phyloP scores from a whole-genome alignment of 1,140 invertebrate genomes.

The Pectinophora gossypiella region DNA sequence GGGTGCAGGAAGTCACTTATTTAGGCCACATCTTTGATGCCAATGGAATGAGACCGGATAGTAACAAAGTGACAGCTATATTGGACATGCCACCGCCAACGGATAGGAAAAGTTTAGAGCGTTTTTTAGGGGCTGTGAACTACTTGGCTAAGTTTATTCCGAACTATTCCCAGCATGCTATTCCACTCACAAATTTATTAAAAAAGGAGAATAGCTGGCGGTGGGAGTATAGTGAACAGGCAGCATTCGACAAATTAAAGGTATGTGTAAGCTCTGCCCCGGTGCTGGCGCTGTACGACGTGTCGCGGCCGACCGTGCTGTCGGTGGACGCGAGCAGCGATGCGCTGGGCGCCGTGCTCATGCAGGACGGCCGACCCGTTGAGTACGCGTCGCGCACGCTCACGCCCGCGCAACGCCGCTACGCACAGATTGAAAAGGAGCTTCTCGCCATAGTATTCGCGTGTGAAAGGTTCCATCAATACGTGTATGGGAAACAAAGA shows the following conservation, averaged over 20 bases:
- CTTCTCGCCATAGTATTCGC: conserved; percentile 32
- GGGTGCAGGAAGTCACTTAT: conserved; percentile 6
- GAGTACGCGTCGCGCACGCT: conserved; percentile 39
- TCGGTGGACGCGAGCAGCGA: conserved; percentile 15
- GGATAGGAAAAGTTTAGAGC: conserved; percentile 1
- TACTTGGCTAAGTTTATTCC: conserved; percentile 35
- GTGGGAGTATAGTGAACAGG: conserved; percentile 23
- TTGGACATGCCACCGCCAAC: conserved; percentile 5
- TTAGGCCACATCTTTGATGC: conserved; percentile 10
- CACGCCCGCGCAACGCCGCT: conserved; percentile 30
- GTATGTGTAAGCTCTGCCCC: neutral
- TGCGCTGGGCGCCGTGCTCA: conserved; percentile 28
- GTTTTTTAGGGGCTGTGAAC: conserved; percentile 36
- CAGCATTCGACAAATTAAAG: neutral
- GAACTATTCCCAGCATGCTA: conserved; percentile 22
- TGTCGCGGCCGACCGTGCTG: conserved; percentile 5
- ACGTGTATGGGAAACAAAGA: conserved; percentile 15
- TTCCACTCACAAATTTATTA: conserved; percentile 26
- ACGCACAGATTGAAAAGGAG: conserved; percentile 50
- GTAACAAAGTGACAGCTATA: conserved; percentile 7
- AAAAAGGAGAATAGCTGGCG: conserved; percentile 26
- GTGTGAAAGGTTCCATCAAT: conserved; percentile 29
- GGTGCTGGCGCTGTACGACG: conserved; percentile 3
- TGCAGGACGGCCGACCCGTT: conserved; percentile 30
- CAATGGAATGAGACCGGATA: neutral